phyloP scores from a whole-genome alignment of 2,113 vertebrate species.

The Athene cunicularia region DNA sequence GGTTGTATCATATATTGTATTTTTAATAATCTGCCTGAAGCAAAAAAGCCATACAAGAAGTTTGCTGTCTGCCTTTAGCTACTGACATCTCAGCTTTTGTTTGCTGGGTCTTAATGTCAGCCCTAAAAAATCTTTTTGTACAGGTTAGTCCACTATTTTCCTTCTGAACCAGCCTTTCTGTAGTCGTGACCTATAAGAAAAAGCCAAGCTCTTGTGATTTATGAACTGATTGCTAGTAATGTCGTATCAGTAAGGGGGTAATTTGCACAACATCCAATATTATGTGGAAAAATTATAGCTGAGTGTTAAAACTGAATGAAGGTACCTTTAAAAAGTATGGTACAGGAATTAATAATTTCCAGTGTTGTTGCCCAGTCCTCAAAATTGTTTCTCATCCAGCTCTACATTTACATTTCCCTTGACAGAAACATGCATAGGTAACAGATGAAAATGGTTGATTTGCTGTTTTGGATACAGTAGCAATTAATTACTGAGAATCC shows the following conservation, averaged over 20 bases:
- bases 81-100: not conserved
- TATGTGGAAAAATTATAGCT: not conserved
- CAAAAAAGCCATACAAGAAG: not conserved
- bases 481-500: not conserved
- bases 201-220: not conserved
- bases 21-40: not conserved
- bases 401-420: conserved; percentile 12
- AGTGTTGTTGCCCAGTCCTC: not conserved
- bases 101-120: not conserved
- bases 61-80: not conserved
- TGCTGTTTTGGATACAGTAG: not conserved
- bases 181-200: not conserved
- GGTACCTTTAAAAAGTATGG: not conserved
- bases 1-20: not conserved
- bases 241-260: not conserved
- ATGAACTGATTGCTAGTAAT: not conserved
- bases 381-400: not conserved
- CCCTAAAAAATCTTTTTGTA: not conserved
- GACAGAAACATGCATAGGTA: not conserved
- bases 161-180: not conserved
- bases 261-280: not conserved
- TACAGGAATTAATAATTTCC: not conserved
- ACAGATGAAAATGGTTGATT: not conserved
- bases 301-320: not conserved
- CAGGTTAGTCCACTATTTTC: not conserved